These are phyloP conservation scores for Orgyia antiqua DNA, from an alignment of 2,888 invertebrate genomes.

Conservation along the genomic window DNA sequence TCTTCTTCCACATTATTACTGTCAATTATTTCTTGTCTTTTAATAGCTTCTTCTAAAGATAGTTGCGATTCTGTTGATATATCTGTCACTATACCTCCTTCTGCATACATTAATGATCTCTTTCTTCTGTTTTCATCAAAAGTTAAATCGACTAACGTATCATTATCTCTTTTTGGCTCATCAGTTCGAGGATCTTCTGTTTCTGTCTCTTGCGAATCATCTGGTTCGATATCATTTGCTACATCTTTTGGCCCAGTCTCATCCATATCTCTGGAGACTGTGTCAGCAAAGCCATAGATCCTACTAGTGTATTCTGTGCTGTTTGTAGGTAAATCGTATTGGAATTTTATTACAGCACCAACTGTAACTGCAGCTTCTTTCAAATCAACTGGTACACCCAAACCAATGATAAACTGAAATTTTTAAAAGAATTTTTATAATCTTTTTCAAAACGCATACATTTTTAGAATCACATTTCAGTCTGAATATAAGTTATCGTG, in stretches of 20 bases:
- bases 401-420: constrained; percentile 80
- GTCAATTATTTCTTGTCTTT: constrained; percentile 69
- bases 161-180: constrained; percentile 37
- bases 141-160: constrained; percentile 60
- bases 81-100: constrained; percentile 47
- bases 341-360: constrained; percentile 82
- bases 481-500: neutral
- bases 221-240: constrained; percentile 26
- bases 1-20: constrained; percentile 39
- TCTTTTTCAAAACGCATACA: too few relatives aligned
- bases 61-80: constrained; percentile 37
- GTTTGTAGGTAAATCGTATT: constrained; percentile 82
- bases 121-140: constrained; percentile 52
- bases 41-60: constrained; percentile 66
- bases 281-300: constrained; percentile 63
- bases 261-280: constrained; percentile 62
- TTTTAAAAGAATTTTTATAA: neutral
- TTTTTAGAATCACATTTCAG: neutral
- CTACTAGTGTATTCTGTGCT: constrained; percentile 76
- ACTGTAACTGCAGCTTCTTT: constrained; percentile 80
- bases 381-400: constrained; percentile 82
- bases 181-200: constrained; percentile 17
- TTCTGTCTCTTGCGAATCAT: constrained; percentile 29
- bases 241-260: constrained; percentile 29
- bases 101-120: constrained; percentile 51